phyloP scores from a whole-genome alignment of 2,797 vertebrate genomes.

The Xiphophorus birchmanni region DNA sequence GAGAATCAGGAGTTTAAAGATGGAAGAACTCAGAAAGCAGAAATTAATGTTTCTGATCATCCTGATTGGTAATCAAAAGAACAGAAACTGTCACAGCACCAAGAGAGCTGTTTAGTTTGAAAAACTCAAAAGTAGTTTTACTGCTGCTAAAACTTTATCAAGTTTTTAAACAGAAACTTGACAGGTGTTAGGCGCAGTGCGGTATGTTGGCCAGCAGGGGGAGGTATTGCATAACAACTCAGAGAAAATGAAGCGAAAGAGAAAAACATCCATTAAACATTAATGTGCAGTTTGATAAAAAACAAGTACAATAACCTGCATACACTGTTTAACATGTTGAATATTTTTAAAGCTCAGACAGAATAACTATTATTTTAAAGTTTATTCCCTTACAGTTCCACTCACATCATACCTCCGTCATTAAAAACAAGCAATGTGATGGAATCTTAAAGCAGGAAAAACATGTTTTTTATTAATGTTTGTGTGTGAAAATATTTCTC shows the following conservation, averaged over 20 bases:
- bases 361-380: background rate
- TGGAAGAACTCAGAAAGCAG: background rate
- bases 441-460: background rate
- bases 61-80: too few species aligned
- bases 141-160: background rate
- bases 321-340: background rate
- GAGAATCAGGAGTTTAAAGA: too few species aligned
- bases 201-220: background rate
- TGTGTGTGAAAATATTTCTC: slow-evolving; percentile 22
- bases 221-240: background rate
- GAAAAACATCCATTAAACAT: background rate
- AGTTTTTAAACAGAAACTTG: too few species aligned
- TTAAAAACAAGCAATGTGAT: background rate
- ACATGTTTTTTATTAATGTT: background rate
- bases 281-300: background rate
- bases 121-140: background rate
- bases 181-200: background rate
- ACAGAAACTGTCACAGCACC: background rate
- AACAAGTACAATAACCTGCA: background rate
- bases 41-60: background rate
- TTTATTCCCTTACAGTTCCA: too few species aligned
- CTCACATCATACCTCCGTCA: too few species aligned
- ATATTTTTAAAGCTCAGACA: background rate
- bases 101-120: background rate
- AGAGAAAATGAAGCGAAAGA: too few species aligned